Percentiles rank a stretch among this genome's conserved stretches.
Conservation (phyloP, 2,113 vertebrate genomes). For the Podocnemis expansa region DNA sequence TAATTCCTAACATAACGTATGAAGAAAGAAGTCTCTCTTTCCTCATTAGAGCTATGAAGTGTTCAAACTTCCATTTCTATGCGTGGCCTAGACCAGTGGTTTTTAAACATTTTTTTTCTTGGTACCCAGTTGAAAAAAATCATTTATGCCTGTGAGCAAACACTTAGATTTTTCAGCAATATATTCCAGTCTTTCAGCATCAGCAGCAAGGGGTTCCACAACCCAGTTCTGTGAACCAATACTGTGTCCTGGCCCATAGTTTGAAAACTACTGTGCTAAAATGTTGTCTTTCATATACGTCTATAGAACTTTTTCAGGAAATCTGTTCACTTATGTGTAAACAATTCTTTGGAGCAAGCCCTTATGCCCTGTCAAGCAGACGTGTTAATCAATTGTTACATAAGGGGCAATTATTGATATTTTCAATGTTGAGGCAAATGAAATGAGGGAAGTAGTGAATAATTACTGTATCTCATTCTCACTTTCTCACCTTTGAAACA, state of each 20-base stretch:
- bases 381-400: neutral
- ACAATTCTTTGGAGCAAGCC: neutral
- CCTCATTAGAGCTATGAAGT: neutral
- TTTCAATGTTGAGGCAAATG: neutral
- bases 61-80: neutral
- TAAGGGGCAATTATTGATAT: neutral
- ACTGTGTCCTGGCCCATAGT: too few species aligned
- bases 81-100: too few species aligned
- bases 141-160: too few species aligned
- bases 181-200: too few species aligned
- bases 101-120: too few species aligned
- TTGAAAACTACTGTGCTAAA: too few species aligned
- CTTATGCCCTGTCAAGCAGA: neutral
- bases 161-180: too few species aligned
- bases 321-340: neutral
- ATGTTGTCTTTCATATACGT: neutral
- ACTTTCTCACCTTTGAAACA: neutral
- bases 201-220: too few species aligned
- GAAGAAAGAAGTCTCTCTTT: neutral
- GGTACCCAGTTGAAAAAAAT: too few species aligned
- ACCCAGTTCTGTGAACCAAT: too few species aligned
- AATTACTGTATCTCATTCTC: neutral
- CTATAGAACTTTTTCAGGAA: neutral
- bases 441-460: neutral
- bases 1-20: conserved; percentile 7